Evolutionary conservation across 2,113 vertebrate species (phyloP).

Genomic region (Pseudorhombus dupliciocellatus): DNA sequence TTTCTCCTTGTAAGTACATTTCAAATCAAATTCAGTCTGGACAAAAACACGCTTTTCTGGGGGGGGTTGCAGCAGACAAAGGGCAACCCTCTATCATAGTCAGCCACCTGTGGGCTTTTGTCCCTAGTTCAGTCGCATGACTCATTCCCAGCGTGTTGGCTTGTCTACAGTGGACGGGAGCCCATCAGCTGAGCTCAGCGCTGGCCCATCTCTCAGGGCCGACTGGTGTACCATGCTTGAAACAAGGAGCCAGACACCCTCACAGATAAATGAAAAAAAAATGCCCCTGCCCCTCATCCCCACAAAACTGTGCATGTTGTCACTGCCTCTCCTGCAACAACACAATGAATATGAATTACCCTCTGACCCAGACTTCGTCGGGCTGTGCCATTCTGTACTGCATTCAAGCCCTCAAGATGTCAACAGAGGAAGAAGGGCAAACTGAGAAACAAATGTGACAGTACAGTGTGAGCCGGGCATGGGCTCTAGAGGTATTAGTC

Average conservation of each 20-base stretch:
- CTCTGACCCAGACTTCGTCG: constrained; percentile 49
- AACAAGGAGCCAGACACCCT: constrained; percentile 39
- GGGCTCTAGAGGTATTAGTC: constrained; percentile 22
- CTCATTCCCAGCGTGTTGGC: constrained; percentile 47
- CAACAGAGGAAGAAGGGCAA: constrained; percentile 63
- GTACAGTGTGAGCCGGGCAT: constrained; percentile 37
- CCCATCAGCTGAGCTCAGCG: constrained; percentile 69
- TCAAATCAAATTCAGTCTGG: too few relatives aligned
- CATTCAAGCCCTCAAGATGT: constrained; percentile 64
- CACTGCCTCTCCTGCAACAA: constrained; percentile 55
- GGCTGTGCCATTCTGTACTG: constrained; percentile 53
- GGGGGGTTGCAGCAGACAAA: constrained; percentile 55
- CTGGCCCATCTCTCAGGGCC: constrained; percentile 25
- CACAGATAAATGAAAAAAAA: constrained; percentile 50
- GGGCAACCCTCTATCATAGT: constrained; percentile 62
- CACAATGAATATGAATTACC: constrained; percentile 73
- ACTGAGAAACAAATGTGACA: constrained; percentile 64
- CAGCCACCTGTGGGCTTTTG: constrained; percentile 68
- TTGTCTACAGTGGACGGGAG: constrained; percentile 67
- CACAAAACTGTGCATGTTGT: constrained; percentile 49
- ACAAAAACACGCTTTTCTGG: neutral
- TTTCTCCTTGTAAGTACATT: too few relatives aligned
- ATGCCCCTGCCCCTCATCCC: neutral
- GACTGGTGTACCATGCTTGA: constrained; percentile 46
- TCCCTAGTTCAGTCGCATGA: constrained; percentile 42